Conservation (phyloP, 92 coral and sea anemone genomes). For the Plumapathes pennacea region DNA sequence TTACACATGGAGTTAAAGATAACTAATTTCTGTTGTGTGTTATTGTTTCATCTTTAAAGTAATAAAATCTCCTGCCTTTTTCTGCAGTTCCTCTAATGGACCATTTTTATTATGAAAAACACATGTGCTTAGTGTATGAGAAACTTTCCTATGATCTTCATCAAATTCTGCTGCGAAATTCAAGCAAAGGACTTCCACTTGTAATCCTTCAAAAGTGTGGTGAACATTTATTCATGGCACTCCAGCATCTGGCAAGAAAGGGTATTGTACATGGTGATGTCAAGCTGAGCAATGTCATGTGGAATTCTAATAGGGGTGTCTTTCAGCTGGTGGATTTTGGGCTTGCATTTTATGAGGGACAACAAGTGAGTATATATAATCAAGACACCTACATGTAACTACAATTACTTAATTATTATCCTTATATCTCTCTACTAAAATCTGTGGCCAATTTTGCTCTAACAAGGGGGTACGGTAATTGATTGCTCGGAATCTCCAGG, state of each 20-base stretch:
- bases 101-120: slow-evolving; percentile 46
- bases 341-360: slow-evolving; percentile 62
- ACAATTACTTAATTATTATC: too few relatives aligned
- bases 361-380: slow-evolving; percentile 59
- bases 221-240: slow-evolving; percentile 55
- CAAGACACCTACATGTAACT: too few relatives aligned
- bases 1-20: too few relatives aligned
- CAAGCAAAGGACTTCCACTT: slow-evolving; percentile 63
- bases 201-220: slow-evolving; percentile 67
- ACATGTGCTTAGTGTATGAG: slow-evolving; percentile 56
- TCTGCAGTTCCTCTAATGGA: slow-evolving; percentile 61
- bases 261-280: slow-evolving; percentile 82
- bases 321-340: slow-evolving; percentile 92
- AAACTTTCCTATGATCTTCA: slow-evolving; percentile 55
- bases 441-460: too few relatives aligned
- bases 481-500: too few relatives aligned
- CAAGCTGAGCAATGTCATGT: slow-evolving; percentile 81
- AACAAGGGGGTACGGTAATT: too few relatives aligned
- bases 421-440: too few relatives aligned
- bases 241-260: slow-evolving; percentile 39
- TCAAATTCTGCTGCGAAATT: slow-evolving; percentile 52
- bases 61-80: background rate
- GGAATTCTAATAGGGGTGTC: slow-evolving; percentile 68
- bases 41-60: too few relatives aligned
- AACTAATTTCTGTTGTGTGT: too few relatives aligned